A percentile compares a stretch with the other conserved stretches of the same genome.
Conservation (phyloP, 2,113 vertebrate genomes). For the Stegastes partitus region DNA sequence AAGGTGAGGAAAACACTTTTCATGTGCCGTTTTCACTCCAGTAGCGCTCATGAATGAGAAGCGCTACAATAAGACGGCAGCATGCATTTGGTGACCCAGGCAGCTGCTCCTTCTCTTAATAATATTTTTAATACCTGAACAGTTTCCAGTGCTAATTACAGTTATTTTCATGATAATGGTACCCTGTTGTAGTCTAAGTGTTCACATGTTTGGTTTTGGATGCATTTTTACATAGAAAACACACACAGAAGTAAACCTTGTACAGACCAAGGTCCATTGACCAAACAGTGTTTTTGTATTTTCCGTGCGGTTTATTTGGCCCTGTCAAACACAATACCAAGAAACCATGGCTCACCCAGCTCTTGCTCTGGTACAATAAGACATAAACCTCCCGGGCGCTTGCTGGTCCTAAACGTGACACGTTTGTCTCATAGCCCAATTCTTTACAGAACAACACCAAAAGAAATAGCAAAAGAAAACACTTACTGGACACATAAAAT, state of each 20-base stretch:
- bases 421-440: not conserved
- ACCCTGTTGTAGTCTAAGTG: too few species aligned
- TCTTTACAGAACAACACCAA: too few species aligned
- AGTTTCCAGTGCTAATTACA: not conserved
- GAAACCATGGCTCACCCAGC: not conserved
- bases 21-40: not conserved
- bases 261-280: too few species aligned
- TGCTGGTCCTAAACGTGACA: not conserved
- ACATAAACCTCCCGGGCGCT: not conserved
- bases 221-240: too few species aligned
- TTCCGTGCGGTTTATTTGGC: conserved; percentile 11
- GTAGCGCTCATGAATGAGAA: not conserved
- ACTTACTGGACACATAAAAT: too few species aligned
- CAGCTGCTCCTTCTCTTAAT: not conserved
- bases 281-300: not conserved
- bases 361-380: not conserved
- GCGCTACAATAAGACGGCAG: not conserved
- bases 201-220: too few species aligned
- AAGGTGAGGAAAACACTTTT: not conserved
- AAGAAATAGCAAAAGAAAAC: too few species aligned
- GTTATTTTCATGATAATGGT: not conserved
- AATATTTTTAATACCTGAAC: not conserved
- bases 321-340: not conserved
- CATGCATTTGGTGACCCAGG: not conserved
- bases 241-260: too few species aligned